These are phyloP conservation scores for Pristionchus mayeri DNA, from an alignment of 2,888 invertebrate genomes.

Conservation along the genomic window DNA sequence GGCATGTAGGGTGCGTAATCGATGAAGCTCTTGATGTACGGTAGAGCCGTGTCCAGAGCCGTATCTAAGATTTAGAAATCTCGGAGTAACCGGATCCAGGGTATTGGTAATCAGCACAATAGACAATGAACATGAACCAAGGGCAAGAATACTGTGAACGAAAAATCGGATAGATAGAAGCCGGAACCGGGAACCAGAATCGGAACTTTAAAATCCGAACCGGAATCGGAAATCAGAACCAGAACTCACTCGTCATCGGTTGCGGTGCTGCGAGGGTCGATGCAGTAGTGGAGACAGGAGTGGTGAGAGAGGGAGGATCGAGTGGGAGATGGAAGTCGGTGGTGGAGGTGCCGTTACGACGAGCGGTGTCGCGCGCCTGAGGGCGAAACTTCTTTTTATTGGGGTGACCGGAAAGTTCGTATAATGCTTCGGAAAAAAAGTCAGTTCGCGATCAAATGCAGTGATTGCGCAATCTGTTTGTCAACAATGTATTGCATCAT, in stretches of 20 bases:
- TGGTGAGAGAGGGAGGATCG: neutral
- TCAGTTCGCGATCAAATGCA: no score
- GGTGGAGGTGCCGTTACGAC: neutral
- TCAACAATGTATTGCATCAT: no score
- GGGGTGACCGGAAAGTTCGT: no score
- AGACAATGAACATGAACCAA: no score
- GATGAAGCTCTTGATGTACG: conserved; percentile 58
- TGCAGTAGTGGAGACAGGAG: neutral
- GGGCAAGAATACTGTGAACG: no score
- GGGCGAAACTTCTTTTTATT: neutral
- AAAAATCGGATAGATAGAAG: no score
- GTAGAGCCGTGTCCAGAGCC: conserved; percentile 49
- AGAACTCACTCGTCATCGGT: neutral
- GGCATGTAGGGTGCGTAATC: conserved; percentile 58
- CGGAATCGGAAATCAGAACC: neutral
- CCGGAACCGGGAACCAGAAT: neutral
- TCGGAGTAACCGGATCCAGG: neutral
- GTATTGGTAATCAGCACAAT: no score
- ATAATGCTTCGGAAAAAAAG: no score
- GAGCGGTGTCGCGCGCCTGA: neutral
- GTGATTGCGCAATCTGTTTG: no score
- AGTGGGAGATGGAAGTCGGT: conserved; percentile 18
- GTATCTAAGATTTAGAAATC: neutral
- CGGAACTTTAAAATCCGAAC: neutral
- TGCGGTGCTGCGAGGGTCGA: neutral